Base-by-base conservation (phyloP, 2,888 invertebrate species). In the Chrysomela aeneicollis region DNA sequence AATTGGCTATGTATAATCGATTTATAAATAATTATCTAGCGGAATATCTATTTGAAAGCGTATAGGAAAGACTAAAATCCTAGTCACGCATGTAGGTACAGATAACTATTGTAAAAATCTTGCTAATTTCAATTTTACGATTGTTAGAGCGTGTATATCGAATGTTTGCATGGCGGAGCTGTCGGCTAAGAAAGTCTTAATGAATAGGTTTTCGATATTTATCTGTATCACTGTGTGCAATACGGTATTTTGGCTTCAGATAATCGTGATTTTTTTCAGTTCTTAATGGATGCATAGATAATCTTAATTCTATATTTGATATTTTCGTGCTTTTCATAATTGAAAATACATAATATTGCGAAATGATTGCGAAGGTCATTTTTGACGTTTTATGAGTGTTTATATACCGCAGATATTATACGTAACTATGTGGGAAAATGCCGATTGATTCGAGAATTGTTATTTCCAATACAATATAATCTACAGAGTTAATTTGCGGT, bases 191-290 rank as follows among this genome's bases (percentile, higher is more conserved):
- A 49, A 49, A 49, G 49, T 49, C 10, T n/a, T 3, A 42, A 42
- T 35, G 8, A 35, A 49, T 49, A n/a, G 19, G 10, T 49, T 49
- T 19, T 49, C 9, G 49, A 49, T 49, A 21, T 49, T 10, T 49
- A 49, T 49, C 49, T 49, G 19, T 42, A 42, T 15, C 42, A 42
- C 42, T 42, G 42, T 42, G 42, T 42, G 42, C 42, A 42, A 42
- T 42, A 42, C 35, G 8, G 42, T 15, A 42, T 6, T 3, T 10
- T 35, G 12, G 9, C 8, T 35, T 2, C 10, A 9, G 2, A 35
- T 10, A 35, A 12, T 35, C 35, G 35, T 35, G 35, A 35, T 35
- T 35, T 35, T 35, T 35, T 35, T 26, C 4, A 3, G 6, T 3
- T 2, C 2, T 10, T 12, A 35, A 35, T 35, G 12, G 12, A 10